Evolutionary conservation across 2,113 vertebrate species (phyloP), one percentile per base, ranked within the genome.

Genomic region (Hypomesus transpacificus): DNA sequence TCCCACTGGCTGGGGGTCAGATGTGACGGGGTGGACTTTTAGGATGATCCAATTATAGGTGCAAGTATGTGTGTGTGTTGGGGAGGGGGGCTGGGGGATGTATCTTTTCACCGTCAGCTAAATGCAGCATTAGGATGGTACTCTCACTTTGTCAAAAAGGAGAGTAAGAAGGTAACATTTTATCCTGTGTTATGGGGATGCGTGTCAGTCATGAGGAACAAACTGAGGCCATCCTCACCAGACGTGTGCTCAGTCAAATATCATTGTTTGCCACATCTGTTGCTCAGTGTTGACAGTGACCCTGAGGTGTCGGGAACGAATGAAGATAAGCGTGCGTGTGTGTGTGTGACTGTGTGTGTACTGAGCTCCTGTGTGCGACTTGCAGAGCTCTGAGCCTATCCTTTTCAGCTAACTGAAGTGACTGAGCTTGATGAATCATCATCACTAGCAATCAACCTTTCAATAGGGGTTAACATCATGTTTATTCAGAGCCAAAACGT

Each of bases 211-310:
- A 22, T 17, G 50, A 46, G 14, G 21, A 39, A 51, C 65, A 24
- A 51, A n/a, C 21, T 7, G 34, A 50, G 46, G 65, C 22, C 21
- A 67, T 67, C 50, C 73, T 76, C 46, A 51, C 69, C 63, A 26
- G 28, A 21, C 66, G 57, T 65, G 64, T 53, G 63, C 21, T 73
- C 58, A 70, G 59, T 34, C 39, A 75, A 52, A 84, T 79, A 52
- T 73, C 56, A 69, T 76, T 51, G 69, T 81, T 84, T 77, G 69
- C 66, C 74, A 77, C 66, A 54, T 74, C 69, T 57, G 66, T 72
- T 63, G 68, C 56, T 39, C 52, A 61, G 22, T 26, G 54, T 59
- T 58, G 69, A 71, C 59, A 69, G 61, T 65, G 71, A 81, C 24
- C 63, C 3, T 60, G 22, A 76, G 64, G 60, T 75, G 46, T 69